A percentile compares a stretch with the other conserved stretches of the same genome.
phyloP scores from a whole-genome alignment of 2,113 vertebrate species.

The Etheostoma spectabile region DNA sequence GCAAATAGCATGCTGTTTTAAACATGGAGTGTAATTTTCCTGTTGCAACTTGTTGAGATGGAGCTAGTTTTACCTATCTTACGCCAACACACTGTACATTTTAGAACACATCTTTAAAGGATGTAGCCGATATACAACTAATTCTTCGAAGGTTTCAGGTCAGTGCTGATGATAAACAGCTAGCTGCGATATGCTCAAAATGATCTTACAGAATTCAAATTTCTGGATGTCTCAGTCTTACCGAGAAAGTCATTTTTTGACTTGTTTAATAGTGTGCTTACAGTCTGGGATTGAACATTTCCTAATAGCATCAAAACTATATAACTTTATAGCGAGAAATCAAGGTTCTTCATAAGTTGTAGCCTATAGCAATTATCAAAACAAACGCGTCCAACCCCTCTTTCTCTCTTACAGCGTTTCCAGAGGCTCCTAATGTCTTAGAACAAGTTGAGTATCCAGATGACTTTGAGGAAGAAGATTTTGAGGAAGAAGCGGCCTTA shows the following conservation, averaged over 20 bases:
- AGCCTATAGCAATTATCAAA: neutral
- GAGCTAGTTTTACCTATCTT: neutral
- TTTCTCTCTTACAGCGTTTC: slow-evolving; percentile 3
- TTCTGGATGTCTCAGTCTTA: neutral
- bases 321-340: neutral
- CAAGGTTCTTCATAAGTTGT: neutral
- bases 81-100: neutral
- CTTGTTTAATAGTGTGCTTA: neutral
- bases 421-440: slow-evolving; percentile 49
- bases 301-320: neutral
- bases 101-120: neutral
- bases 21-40: too few relatives aligned
- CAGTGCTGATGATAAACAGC: neutral
- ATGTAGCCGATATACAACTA: neutral
- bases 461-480: slow-evolving; percentile 85
- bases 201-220: neutral
- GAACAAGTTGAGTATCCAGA: slow-evolving; percentile 80
- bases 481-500: slow-evolving; percentile 59
- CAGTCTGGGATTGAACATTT: neutral
- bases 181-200: neutral
- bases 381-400: neutral
- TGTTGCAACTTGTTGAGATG: neutral
- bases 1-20: neutral
- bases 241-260: neutral
- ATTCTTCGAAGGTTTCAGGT: neutral